phyloP scores from a whole-genome alignment of 2,888 invertebrate genomes.

The Synanthedon andrenaeformis region DNA sequence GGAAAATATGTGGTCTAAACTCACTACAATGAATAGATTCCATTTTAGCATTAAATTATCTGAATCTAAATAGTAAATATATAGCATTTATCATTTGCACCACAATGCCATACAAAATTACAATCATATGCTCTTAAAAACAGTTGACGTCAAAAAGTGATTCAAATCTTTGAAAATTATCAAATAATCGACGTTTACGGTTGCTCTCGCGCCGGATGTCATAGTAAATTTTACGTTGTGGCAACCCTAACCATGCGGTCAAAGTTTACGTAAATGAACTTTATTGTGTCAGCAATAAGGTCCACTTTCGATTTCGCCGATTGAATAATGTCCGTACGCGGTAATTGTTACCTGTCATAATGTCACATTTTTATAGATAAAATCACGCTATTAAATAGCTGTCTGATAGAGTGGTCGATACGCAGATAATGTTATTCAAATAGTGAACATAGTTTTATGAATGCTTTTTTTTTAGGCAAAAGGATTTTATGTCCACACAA shows the following conservation, averaged over 20 bases:
- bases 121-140: background rate
- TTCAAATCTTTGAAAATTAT: constrained; percentile 61
- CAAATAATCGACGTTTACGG: constrained; percentile 48
- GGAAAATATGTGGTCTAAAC: too few species aligned
- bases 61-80: too few species aligned
- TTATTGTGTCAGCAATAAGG: too few species aligned
- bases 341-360: constrained; percentile 63
- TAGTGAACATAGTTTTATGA: background rate
- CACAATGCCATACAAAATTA: too few species aligned
- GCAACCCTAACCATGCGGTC: background rate
- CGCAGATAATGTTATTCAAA: constrained; percentile 8
- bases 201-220: constrained; percentile 62
- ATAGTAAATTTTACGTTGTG: constrained; percentile 5
- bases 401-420: constrained; percentile 50
- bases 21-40: too few species aligned
- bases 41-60: too few species aligned
- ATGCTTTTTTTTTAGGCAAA: background rate
- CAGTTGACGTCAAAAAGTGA: constrained; percentile 38
- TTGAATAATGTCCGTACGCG: constrained; percentile 23
- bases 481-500: background rate
- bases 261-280: background rate
- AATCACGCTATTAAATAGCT: constrained; percentile 40
- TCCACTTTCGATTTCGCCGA: too few species aligned
- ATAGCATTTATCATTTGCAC: too few species aligned
- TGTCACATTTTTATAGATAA: constrained; percentile 47